Percentiles rank a stretch among this genome's conserved stretches.
phyloP scores from a whole-genome alignment of 2,797 vertebrate species.

The Rachycentron canadum region DNA sequence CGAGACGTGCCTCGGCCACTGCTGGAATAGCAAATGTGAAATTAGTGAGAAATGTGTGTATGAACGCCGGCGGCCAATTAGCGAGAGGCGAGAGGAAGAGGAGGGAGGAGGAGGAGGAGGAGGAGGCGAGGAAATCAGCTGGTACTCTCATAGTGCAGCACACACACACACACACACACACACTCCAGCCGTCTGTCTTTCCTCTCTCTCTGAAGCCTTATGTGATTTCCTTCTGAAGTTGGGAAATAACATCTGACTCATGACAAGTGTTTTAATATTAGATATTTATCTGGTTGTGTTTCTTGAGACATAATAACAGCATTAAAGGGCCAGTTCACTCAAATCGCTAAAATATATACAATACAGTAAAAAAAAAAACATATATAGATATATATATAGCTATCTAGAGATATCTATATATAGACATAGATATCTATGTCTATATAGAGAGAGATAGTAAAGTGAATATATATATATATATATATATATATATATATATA shows the following conservation, averaged over 20 bases:
- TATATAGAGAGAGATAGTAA: too few relatives aligned
- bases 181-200: neutral
- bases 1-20: constrained; percentile 89
- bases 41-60: constrained; percentile 97
- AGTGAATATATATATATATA: too few relatives aligned
- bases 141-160: constrained; percentile 73
- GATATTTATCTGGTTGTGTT: neutral
- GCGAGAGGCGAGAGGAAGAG: constrained; percentile 81
- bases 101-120: constrained; percentile 66
- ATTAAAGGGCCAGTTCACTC: constrained; percentile 6
- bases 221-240: constrained; percentile 64
- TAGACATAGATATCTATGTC: too few relatives aligned
- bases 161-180: constrained; percentile 10
- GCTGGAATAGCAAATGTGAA: constrained; percentile 97
- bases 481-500: too few relatives aligned
- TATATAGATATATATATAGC: too few relatives aligned
- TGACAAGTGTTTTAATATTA: constrained; percentile 26
- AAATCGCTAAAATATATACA: neutral
- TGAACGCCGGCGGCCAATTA: constrained; percentile 96
- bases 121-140: constrained; percentile 78
- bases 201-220: constrained; percentile 33
- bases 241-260: constrained; percentile 32
- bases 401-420: too few relatives aligned
- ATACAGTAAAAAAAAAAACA: too few relatives aligned
- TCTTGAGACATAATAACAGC: neutral